Conservation (phyloP, 64 coral and sea anemone species). For the Montipora cactus region DNA sequence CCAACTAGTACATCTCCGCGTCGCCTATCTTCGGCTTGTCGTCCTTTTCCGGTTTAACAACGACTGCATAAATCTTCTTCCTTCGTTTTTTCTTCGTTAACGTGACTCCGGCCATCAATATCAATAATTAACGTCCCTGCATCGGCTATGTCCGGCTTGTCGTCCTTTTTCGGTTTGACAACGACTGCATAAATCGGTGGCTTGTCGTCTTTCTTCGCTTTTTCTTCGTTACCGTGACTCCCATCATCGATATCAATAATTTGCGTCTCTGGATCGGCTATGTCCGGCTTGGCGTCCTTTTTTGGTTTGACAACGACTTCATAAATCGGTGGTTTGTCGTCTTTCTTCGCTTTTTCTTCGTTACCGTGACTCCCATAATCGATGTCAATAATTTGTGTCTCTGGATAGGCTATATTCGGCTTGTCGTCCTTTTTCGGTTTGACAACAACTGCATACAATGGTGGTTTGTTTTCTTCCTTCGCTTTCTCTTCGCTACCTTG, state of each 20-base stretch:
- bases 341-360: background rate
- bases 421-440: background rate
- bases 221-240: background rate
- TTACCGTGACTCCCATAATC: background rate
- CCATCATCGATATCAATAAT: background rate
- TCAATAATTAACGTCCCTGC: too few relatives aligned
- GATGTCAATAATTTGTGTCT: background rate
- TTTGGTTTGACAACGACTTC: background rate
- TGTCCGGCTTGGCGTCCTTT: background rate
- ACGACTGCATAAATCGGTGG: background rate
- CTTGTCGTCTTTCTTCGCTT: background rate
- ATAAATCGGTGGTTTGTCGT: background rate
- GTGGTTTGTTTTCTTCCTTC: background rate
- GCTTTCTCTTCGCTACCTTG: background rate
- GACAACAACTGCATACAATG: constrained; percentile 5
- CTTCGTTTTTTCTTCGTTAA: too few relatives aligned
- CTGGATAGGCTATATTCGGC: background rate
- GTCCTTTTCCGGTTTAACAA: background rate
- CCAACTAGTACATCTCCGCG: too few relatives aligned
- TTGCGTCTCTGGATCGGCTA: background rate
- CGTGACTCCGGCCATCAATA: too few relatives aligned
- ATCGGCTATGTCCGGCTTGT: too few relatives aligned
- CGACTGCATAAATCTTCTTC: too few relatives aligned
- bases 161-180: background rate
- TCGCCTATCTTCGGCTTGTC: too few relatives aligned